Conservation (phyloP, 37 sponge, comb jelly and placozoan genomes). For the Agelas oroides region DNA sequence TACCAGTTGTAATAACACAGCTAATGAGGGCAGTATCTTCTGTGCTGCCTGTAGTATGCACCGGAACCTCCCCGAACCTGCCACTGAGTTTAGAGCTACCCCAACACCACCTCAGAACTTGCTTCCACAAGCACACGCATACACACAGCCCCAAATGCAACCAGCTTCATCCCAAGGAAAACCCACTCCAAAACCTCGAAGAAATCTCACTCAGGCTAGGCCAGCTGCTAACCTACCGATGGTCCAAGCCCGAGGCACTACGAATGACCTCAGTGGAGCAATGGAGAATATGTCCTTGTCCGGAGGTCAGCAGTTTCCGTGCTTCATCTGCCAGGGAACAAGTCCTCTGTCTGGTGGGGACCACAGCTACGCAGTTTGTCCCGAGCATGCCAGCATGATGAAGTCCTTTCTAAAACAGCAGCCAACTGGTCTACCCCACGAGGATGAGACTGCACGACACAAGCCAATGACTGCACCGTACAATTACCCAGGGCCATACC, state of each 20-base stretch:
- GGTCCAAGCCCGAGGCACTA: background rate
- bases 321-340: background rate
- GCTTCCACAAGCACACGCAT: no score
- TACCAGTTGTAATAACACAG: background rate
- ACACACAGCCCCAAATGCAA: background rate
- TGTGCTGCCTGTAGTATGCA: background rate
- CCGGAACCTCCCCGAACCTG: background rate
- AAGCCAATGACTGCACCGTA: no score
- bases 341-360: background rate
- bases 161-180: background rate
- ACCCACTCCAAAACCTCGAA: conserved; percentile 8
- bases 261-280: conserved; percentile 4
- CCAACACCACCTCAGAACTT: no score
- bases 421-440: background rate
- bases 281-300: conserved; percentile 5
- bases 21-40: background rate
- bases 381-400: background rate
- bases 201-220: background rate
- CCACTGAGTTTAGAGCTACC: no score
- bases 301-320: background rate
- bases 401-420: background rate
- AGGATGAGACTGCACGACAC: no score
- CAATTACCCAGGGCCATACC: no score
- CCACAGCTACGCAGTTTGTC: background rate
- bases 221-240: no score